Evolutionary conservation across 53 echinoderm and acorn worm species (phyloP).

Genomic region (Echinometra lucunter): DNA sequence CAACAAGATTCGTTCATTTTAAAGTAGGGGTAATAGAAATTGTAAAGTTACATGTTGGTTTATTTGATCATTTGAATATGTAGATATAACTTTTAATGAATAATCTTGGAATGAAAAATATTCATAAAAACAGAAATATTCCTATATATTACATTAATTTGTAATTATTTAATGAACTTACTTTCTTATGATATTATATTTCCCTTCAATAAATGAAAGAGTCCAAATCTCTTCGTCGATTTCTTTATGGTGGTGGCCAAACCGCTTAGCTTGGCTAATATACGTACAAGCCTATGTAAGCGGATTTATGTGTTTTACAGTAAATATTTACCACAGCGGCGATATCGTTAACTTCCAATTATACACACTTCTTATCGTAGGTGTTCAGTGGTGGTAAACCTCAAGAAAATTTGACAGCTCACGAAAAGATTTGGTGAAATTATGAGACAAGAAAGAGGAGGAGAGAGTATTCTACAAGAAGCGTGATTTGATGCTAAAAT

Average conservation of each 20-base stretch:
- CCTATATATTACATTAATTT: too few relatives aligned
- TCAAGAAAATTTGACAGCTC: not conserved
- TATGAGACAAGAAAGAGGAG: not conserved
- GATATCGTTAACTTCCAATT: slow-evolving; percentile 38
- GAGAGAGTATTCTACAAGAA: not conserved
- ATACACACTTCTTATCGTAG: slow-evolving; percentile 37
- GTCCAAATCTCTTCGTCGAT: not conserved
- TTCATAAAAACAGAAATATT: too few relatives aligned
- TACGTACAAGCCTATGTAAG: slow-evolving; percentile 26
- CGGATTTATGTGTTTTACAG: slow-evolving; percentile 42
- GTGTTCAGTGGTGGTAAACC: not conserved
- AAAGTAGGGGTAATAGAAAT: not conserved
- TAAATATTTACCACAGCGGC: slow-evolving; percentile 47
- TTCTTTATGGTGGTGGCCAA: not conserved
- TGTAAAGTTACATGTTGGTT: not conserved
- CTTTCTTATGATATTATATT: too few relatives aligned
- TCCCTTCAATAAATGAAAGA: not conserved
- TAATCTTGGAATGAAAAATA: too few relatives aligned
- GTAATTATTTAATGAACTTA: too few relatives aligned
- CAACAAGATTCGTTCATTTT: slow-evolving; percentile 54
- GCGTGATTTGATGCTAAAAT: not conserved
- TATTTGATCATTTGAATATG: too few relatives aligned
- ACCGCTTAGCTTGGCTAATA: slow-evolving; percentile 3
- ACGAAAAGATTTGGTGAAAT: not conserved
- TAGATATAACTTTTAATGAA: too few relatives aligned